A percentile compares a stretch with the other conserved stretches of the same genome.
Evolutionary conservation across 2,113 vertebrate species (phyloP).

Genomic region (Eudyptes chrysolophus): DNA sequence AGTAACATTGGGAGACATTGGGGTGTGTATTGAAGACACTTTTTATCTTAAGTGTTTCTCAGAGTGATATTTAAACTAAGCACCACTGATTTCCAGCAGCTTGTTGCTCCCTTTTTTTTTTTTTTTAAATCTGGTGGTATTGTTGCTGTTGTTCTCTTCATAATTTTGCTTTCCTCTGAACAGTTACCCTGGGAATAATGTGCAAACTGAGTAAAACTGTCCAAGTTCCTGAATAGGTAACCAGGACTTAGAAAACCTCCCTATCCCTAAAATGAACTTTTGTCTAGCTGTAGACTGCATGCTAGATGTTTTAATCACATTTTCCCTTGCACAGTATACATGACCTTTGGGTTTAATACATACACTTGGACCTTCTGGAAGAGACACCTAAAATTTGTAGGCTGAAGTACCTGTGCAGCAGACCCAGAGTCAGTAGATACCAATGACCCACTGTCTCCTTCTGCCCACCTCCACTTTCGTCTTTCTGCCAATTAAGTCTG

Average conservation of each 20-base stretch:
- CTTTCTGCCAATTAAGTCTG: background rate
- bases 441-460: accelerated
- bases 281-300: background rate
- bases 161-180: background rate
- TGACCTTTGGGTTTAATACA: background rate
- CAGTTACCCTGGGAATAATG: background rate
- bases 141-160: background rate
- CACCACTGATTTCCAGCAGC: background rate
- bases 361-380: background rate
- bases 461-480: background rate
- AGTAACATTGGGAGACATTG: background rate
- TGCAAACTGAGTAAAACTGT: background rate
- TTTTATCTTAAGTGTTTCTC: background rate
- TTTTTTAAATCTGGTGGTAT: background rate
- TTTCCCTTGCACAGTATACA: background rate
- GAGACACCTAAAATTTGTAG: background rate
- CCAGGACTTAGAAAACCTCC: background rate
- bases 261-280: background rate
- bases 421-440: background rate
- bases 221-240: background rate
- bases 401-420: background rate
- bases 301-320: background rate
- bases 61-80: background rate
- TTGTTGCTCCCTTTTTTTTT: background rate
- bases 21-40: background rate